These are phyloP conservation scores for Myrmecophaga tridactyla DNA, from an alignment of 2,113 vertebrate species.

Conservation along the genomic window DNA sequence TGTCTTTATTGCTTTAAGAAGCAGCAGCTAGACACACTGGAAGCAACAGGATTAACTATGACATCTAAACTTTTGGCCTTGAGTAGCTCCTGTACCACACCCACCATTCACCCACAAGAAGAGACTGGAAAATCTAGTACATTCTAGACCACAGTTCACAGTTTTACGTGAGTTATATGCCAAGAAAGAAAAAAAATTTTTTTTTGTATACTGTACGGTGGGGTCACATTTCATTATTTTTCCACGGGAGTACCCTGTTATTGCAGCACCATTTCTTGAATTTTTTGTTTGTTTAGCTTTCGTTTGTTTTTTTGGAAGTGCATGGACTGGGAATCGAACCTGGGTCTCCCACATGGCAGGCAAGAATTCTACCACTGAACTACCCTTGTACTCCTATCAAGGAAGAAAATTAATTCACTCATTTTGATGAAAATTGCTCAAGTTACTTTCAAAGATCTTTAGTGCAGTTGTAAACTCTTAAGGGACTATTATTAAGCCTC, in stretches of 20 bases:
- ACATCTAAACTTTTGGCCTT: background rate
- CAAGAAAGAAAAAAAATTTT: background rate
- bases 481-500: background rate
- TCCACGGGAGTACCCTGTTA: too few species aligned
- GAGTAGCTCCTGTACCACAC: background rate
- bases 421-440: slow-evolving; percentile 12
- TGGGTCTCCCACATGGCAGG: too few species aligned
- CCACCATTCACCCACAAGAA: background rate
- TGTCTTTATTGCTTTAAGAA: background rate
- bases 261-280: too few species aligned
- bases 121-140: background rate
- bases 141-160: background rate
- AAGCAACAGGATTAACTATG: background rate
- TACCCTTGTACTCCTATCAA: too few species aligned
- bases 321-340: too few species aligned
- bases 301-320: too few species aligned
- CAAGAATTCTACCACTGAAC: too few species aligned
- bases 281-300: too few species aligned
- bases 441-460: slow-evolving; percentile 26
- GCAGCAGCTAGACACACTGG: background rate
- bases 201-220: too few species aligned
- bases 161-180: background rate
- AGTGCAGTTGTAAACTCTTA: background rate
- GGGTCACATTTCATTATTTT: too few species aligned
- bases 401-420: background rate